Conservation (phyloP, 2,113 vertebrate genomes). For the Plecturocebus donacophilus region DNA sequence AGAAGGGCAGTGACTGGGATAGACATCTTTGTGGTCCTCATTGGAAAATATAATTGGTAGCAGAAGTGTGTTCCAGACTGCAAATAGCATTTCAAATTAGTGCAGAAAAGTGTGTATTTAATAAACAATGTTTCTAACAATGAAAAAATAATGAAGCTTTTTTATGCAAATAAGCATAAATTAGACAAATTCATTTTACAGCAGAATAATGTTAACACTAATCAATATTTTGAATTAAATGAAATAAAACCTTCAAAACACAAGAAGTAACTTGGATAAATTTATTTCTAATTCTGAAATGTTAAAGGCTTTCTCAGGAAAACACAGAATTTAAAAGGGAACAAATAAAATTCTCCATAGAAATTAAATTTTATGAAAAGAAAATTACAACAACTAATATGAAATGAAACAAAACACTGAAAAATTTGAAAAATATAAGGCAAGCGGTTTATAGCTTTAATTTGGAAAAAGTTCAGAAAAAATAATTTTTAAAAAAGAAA, state of each 20-base stretch:
- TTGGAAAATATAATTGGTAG: not conserved
- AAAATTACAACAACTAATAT: not conserved
- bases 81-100: not conserved
- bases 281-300: not conserved
- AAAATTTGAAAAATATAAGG: not conserved
- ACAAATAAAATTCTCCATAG: not conserved
- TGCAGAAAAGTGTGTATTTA: not conserved
- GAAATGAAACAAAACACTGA: not conserved
- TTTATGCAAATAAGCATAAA: not conserved
- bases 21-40: fast-evolving
- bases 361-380: not conserved
- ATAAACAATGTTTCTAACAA: not conserved
- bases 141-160: not conserved
- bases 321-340: not conserved
- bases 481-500: not conserved
- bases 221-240: not conserved
- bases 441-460: not conserved
- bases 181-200: not conserved
- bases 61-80: not conserved
- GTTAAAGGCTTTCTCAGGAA: not conserved
- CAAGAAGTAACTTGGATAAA: not conserved
- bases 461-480: not conserved
- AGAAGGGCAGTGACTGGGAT: not conserved
- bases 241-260: not conserved
- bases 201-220: not conserved